Conservation (phyloP, 1,140 invertebrate genomes). For the Sitodiplosis mosellana region DNA sequence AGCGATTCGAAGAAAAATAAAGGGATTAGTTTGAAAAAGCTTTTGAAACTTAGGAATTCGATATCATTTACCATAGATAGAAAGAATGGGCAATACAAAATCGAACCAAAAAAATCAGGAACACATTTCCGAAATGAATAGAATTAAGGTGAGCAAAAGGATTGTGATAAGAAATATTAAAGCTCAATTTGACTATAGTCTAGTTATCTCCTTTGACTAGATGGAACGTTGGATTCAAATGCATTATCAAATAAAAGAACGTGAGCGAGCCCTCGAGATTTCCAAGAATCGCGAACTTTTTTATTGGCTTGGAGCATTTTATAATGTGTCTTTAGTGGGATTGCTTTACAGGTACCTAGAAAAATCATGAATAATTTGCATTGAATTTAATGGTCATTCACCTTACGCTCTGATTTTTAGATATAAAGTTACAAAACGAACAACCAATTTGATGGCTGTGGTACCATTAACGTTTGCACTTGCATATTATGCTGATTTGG, state of each 20-base stretch:
- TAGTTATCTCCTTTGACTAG: constrained; percentile 20
- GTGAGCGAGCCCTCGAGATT: constrained; percentile 48
- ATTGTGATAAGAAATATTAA: constrained; percentile 2
- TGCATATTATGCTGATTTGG: constrained; percentile 54
- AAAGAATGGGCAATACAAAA: not conserved
- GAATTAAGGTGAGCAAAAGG: constrained; percentile 32
- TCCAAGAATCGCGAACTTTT: constrained; percentile 50
- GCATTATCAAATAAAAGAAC: constrained; percentile 58
- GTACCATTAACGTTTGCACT: constrained; percentile 49
- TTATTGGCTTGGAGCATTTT: constrained; percentile 52
- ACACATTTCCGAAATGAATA: constrained; percentile 45
- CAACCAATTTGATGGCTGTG: constrained; percentile 28
- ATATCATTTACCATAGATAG: too few relatives aligned
- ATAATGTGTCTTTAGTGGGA: constrained; percentile 24
- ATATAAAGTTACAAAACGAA: constrained; percentile 33
- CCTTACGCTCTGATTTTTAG: not conserved
- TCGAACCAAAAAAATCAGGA: constrained; percentile 45
- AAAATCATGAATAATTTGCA: constrained; percentile 1
- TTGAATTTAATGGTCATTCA: constrained; percentile 4
- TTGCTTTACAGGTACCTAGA: not conserved
- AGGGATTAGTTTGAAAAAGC: too few relatives aligned
- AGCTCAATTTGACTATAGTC: not conserved
- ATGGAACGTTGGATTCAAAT: constrained; percentile 57
- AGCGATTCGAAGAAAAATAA: too few relatives aligned
- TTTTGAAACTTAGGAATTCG: too few relatives aligned